These are phyloP conservation scores for Limnodromus scolopaceus DNA, from an alignment of 2,797 vertebrate species.

Conservation along the genomic window DNA sequence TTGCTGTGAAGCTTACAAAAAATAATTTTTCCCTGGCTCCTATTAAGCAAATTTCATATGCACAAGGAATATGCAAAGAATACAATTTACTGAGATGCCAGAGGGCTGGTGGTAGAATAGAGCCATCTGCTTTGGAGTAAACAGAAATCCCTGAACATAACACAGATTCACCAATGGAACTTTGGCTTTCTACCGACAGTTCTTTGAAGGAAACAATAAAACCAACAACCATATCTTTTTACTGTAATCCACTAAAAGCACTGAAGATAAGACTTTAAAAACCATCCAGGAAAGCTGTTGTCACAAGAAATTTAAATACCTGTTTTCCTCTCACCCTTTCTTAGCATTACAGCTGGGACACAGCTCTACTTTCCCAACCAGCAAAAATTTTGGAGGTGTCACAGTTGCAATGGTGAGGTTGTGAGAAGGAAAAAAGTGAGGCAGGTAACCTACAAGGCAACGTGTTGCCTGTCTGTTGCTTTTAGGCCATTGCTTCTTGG, in stretches of 20 bases:
- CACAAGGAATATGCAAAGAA: not conserved
- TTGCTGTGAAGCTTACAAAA: not conserved
- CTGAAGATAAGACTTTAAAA: not conserved
- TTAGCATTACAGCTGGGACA: not conserved
- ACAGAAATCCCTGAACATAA: not conserved
- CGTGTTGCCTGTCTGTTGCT: not conserved
- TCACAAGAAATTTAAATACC: not conserved
- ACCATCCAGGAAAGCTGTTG: not conserved
- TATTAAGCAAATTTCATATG: not conserved
- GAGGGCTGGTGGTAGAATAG: not conserved
- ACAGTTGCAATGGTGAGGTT: not conserved
- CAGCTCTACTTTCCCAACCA: not conserved
- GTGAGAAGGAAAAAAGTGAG: not conserved
- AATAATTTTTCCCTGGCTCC: not conserved
- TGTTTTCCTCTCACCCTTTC: not conserved
- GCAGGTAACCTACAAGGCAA: not conserved
- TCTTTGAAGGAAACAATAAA: not conserved
- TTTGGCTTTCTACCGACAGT: not conserved
- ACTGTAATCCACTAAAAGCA: not conserved
- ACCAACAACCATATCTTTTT: not conserved
- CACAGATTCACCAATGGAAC: not conserved
- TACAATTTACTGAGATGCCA: not conserved
- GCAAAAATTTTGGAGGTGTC: not conserved
- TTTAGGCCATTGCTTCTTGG: not conserved
- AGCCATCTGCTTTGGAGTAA: not conserved